A percentile compares a stretch with the other conserved stretches of the same genome.
Conservation (phyloP, 2,888 invertebrate species). For the Hypselothyrea guttata region DNA sequence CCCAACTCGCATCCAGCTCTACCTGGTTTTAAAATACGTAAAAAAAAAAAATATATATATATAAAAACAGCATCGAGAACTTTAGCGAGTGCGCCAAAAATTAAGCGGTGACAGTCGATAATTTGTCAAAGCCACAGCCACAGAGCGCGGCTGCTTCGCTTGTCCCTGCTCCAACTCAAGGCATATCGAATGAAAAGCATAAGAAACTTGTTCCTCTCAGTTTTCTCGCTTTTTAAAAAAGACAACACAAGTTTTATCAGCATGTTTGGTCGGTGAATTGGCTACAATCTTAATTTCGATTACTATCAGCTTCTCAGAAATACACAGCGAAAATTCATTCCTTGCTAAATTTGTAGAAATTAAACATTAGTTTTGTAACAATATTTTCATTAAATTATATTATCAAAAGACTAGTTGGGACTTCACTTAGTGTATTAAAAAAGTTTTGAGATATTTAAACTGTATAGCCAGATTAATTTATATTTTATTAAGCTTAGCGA, state of each 20-base stretch:
- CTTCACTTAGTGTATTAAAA: no score
- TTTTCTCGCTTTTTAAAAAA: not conserved
- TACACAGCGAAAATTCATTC: no score
- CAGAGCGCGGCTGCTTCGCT: not conserved
- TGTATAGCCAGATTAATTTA: no score
- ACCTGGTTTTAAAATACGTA: not conserved
- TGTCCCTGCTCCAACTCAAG: not conserved
- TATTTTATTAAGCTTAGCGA: no score
- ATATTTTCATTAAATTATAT: no score
- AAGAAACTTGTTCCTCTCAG: slow-evolving; percentile 58
- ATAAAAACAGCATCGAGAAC: slow-evolving; percentile 26
- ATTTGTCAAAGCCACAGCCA: slow-evolving; percentile 77
- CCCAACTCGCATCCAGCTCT: not conserved
- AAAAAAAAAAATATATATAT: no score
- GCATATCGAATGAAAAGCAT: slow-evolving; percentile 22
- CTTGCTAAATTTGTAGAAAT: no score
- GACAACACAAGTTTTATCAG: slow-evolving; percentile 18
- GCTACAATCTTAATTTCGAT: not conserved
- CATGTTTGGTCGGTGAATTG: slow-evolving; percentile 8
- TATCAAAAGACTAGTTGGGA: no score
- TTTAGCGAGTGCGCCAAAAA: slow-evolving; percentile 72
- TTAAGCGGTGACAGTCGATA: slow-evolving; percentile 80
- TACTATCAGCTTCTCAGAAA: no score
- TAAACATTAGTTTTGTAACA: no score
- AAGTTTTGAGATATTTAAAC: no score